A percentile compares a stretch with the other conserved stretches of the same genome.
These are phyloP conservation scores for Physella acuta DNA, from an alignment of 1,140 invertebrate species.

Conservation along the genomic window DNA sequence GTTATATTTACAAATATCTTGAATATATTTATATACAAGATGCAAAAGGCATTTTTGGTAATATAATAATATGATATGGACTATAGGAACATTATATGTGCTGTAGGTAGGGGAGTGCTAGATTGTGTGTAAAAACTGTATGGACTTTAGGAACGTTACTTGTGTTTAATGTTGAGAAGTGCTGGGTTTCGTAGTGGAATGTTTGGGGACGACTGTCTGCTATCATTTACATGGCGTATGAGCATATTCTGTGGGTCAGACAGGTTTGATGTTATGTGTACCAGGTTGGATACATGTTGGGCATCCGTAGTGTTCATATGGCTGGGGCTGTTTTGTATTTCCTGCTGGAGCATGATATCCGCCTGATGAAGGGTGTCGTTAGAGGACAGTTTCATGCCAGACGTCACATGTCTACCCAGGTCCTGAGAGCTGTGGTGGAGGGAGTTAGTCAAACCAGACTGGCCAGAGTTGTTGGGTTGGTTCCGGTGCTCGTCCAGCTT, in stretches of 20 bases:
- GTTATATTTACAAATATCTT: too few species aligned
- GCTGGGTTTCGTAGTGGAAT: not conserved
- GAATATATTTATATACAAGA: too few species aligned
- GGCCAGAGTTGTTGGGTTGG: not conserved
- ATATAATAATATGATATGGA: too few species aligned
- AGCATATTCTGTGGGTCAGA: not conserved
- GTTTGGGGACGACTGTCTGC: not conserved
- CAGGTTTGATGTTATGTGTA: not conserved
- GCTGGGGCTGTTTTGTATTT: not conserved
- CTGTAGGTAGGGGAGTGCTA: too few species aligned
- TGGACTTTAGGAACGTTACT: not conserved
- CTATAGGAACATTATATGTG: too few species aligned
- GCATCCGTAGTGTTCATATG: not conserved
- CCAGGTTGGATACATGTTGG: not conserved
- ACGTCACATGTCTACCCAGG: not conserved
- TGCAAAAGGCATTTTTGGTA: too few species aligned
- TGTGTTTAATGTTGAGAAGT: not conserved
- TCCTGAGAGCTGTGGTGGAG: not conserved
- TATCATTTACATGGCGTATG: not conserved
- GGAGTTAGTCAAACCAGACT: not conserved
- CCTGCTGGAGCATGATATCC: constrained; percentile 1
- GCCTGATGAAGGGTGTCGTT: not conserved
- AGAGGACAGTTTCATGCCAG: not conserved
- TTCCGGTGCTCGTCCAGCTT: not conserved
- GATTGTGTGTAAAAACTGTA: too few species aligned